Evolutionary conservation across 2,888 invertebrate species (phyloP), one percentile per base, ranked within the genome.

Genomic region (Leptinotarsa tumamoca): DNA sequence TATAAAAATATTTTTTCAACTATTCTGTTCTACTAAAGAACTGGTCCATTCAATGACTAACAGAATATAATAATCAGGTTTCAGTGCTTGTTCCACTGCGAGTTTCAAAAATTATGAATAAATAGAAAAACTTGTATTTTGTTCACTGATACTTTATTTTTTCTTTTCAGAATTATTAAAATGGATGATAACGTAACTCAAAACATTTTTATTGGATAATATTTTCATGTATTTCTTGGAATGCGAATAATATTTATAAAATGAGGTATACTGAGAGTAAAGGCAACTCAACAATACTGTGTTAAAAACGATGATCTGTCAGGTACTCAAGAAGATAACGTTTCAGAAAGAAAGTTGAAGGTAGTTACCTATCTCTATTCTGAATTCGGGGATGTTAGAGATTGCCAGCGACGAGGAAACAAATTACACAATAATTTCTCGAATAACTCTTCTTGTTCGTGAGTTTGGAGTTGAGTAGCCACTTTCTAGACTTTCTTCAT

Each of bases 401-500:
- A 68, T 54, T 56, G 43, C 33, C 69, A 43, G 63, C 52, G 68
- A 76, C 69, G 67, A 50, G 23, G 18, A 63, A 43, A 63, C 21
- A 71, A 43, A 83, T 92, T 92, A 95, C 86, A 97, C 97, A 89
- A 97, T 97, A 89, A 97, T 97, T 90, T 97, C 97, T 84, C 97
- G 93, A 86, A 97, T 97, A 89, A 97, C 96, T 87, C 97, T 92
- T 83, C 97, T 93, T 86, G 95, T 95, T 87, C 97, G 93, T 85
- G 96, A 96, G 90, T 97, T 97, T 79, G 97, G 97, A 83, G 97
- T 97, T 80, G 97, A 97, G 89, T 97, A 97, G 72, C 97, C 97
- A 79, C 96, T 96, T 90, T 97, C 97, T 71, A 96, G 92, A 84
- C 96, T 96, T 90, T 97, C 97, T 90, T 97, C 97, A 90, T 97